A percentile compares a stretch with the other conserved stretches of the same genome.
Evolutionary conservation across 2,113 vertebrate species (phyloP).

Genomic region (Lagopus leucura): DNA sequence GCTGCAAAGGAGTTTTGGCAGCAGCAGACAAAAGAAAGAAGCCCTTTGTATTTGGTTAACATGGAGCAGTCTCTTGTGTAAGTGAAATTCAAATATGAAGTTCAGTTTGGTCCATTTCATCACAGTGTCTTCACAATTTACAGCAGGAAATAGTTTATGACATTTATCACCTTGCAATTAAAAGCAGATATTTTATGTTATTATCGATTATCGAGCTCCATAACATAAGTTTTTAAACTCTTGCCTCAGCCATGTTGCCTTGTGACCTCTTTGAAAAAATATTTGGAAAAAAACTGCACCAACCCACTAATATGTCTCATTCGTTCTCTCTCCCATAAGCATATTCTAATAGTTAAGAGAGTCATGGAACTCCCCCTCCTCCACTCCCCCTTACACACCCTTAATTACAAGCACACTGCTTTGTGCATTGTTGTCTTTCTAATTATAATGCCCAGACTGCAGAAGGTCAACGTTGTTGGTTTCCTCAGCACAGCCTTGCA

Average conservation of each 20-base stretch:
- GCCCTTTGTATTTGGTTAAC: neutral
- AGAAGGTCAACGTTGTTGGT: neutral
- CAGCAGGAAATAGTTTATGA: slow-evolving; percentile 10
- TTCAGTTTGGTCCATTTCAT: neutral
- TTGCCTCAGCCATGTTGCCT: neutral
- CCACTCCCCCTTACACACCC: neutral
- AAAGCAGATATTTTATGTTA: neutral
- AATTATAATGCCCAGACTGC: neutral
- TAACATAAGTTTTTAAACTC: neutral
- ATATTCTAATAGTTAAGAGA: neutral
- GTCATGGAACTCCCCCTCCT: neutral
- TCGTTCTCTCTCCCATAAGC: neutral
- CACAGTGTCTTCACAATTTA: neutral
- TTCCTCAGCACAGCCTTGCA: neutral
- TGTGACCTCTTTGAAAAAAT: neutral
- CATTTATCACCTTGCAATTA: neutral
- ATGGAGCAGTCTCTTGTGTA: neutral
- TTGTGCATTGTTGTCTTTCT: neutral
- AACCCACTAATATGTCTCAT: neutral
- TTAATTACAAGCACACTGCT: neutral
- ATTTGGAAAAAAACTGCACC: neutral
- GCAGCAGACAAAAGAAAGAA: neutral
- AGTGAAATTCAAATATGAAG: neutral
- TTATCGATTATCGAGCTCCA: neutral
- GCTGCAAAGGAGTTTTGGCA: neutral